phyloP scores from a whole-genome alignment of 2,113 vertebrate species.

The Aptenodytes forsteri region DNA sequence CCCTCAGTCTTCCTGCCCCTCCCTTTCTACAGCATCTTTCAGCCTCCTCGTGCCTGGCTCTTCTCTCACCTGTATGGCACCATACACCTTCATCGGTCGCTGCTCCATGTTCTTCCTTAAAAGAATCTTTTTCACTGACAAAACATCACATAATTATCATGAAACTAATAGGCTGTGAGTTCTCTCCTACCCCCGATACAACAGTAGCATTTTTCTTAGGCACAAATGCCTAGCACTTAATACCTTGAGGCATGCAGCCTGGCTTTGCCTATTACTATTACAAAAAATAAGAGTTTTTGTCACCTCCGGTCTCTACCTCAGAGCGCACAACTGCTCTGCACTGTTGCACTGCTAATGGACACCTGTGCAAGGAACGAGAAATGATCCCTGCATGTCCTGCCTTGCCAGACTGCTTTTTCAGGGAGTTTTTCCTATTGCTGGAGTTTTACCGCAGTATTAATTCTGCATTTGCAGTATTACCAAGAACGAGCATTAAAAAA shows the following conservation, averaged over 20 bases:
- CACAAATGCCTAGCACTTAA: not conserved
- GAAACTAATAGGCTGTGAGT: not conserved
- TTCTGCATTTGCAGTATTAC: not conserved
- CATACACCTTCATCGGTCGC: rapidly evolving
- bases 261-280: not conserved
- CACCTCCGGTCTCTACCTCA: not conserved
- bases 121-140: not conserved
- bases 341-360: not conserved
- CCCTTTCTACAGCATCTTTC: not conserved
- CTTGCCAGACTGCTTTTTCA: not conserved
- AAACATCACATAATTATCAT: not conserved
- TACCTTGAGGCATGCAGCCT: not conserved
- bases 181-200: not conserved
- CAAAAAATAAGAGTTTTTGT: not conserved
- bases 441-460: not conserved
- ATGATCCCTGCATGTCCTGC: not conserved
- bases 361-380: not conserved
- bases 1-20: not conserved
- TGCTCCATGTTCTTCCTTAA: not conserved
- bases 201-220: not conserved
- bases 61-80: not conserved
- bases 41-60: not conserved
- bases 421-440: not conserved
- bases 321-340: rapidly evolving
- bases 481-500: not conserved